Evolutionary conservation across 2,888 invertebrate genomes (phyloP).

Genomic region (Oxytorus armatus): DNA sequence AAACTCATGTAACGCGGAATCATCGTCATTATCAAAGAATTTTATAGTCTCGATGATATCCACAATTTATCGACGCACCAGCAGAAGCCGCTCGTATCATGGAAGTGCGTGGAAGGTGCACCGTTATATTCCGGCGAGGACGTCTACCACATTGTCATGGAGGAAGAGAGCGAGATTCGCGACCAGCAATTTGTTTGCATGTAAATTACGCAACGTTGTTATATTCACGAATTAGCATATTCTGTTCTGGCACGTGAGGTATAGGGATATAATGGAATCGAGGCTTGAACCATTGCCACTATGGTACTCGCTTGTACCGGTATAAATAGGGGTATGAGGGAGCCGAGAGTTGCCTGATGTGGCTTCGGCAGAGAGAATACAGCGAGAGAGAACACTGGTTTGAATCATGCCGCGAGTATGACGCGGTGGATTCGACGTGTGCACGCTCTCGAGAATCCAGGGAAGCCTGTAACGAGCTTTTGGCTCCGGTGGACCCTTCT

Average conservation of each 20-base stretch:
- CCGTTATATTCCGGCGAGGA: not conserved
- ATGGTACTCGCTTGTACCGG: conserved; percentile 48
- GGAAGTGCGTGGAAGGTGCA: not conserved
- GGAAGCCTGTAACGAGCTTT: conserved; percentile 67
- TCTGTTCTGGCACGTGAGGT: conserved; percentile 40
- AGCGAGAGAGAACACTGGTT: conserved; percentile 34
- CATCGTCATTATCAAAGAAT: conserved; percentile 54
- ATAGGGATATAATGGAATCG: conserved; percentile 34
- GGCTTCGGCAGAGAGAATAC: conserved; percentile 36
- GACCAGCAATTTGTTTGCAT: conserved; percentile 62
- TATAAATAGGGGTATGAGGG: conserved; percentile 32
- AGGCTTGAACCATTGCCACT: conserved; percentile 18
- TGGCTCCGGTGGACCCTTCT: conserved; percentile 57
- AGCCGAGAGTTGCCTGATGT: conserved; percentile 28
- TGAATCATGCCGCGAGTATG: conserved; percentile 56
- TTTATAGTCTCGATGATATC: conserved; percentile 32
- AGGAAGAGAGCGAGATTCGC: conserved; percentile 17
- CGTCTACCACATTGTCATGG: not conserved
- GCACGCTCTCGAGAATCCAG: conserved; percentile 43
- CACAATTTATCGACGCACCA: conserved; percentile 13
- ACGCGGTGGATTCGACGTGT: conserved; percentile 61
- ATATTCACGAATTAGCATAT: conserved; percentile 63
- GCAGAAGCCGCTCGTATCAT: not conserved
- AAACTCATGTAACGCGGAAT: conserved; percentile 34
- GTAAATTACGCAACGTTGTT: conserved; percentile 62